Evolutionary conservation across 2,797 vertebrate species (phyloP), one percentile per base, ranked within the genome.

Genomic region (Merluccius polli): DNA sequence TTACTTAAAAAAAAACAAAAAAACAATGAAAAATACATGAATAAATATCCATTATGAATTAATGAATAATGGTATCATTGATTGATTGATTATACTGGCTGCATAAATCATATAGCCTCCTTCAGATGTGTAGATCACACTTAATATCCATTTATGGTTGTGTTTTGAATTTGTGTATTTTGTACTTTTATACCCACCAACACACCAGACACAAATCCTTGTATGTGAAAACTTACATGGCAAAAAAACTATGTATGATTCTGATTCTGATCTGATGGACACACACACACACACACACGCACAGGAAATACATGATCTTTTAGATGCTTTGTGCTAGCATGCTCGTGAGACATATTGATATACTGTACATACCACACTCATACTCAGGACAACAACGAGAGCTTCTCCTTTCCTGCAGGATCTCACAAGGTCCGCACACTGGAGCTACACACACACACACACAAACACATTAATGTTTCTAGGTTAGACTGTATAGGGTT

Each of bases 341-440:
- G 33, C 33, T 35, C 3, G 21, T 59, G 59, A 24, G 52, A 27
- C 11, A 27, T 29, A 4, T 65, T 27, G 59, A 12, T 12, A 24
- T 27, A 12, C 70, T 72, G 32, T 29, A 94, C 96, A 11, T 94
- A 99, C 98, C 96, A 71, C 98, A 99, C 80, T 97, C 95, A 0
- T 95, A 96, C 74, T 96, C 92, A 0, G 95, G 96, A 79, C 98
- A 99, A 88, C 98, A 99, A 73, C 91, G 95, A 0, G 92, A 81
- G 0, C 82, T 90, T 81, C 79, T 94, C 82, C 76, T 96, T 82
- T 96, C 91, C 70, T 33, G 94, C 80, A 95, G 82, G 18, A 94
- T 84, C 92, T 99, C 96, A 90, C 98, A 99, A 0, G 91, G 88
- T 59, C 95, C 94, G 75, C 98, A 99, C 0, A 84, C 85, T 32